phyloP scores from a whole-genome alignment of 2,797 vertebrate species.

The Saxicola maurus region DNA sequence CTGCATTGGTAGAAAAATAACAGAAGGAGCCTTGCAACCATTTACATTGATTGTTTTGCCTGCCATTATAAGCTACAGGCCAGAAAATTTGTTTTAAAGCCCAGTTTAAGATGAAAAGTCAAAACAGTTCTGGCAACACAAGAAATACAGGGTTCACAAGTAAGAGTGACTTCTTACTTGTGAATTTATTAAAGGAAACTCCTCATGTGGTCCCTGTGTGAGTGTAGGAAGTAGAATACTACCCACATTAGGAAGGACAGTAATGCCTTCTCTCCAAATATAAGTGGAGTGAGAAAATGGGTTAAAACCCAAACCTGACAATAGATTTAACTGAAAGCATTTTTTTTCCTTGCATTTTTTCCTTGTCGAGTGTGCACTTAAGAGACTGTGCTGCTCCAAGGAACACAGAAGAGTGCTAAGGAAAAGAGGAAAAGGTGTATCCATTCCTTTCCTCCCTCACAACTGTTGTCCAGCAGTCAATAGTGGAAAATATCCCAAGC shows the following conservation, averaged over 20 bases:
- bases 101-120: not conserved
- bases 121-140: not conserved
- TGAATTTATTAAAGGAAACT: not conserved
- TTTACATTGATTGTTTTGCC: not conserved
- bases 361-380: accelerated
- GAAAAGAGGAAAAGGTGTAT: not conserved
- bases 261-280: not conserved
- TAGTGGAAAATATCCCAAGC: not conserved
- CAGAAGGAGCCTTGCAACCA: not conserved
- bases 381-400: not conserved
- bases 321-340: not conserved
- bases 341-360: not conserved
- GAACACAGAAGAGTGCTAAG: not conserved
- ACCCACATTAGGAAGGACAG: not conserved
- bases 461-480: not conserved
- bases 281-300: not conserved
- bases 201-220: too few species aligned
- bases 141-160: not conserved
- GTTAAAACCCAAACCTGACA: not conserved
- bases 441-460: not conserved
- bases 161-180: not conserved
- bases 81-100: not conserved
- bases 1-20: not conserved
- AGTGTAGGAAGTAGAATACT: not conserved
- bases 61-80: not conserved